Base-by-base conservation (phyloP, 2,113 vertebrate genomes). In the Sporophila hypoxantha region DNA sequence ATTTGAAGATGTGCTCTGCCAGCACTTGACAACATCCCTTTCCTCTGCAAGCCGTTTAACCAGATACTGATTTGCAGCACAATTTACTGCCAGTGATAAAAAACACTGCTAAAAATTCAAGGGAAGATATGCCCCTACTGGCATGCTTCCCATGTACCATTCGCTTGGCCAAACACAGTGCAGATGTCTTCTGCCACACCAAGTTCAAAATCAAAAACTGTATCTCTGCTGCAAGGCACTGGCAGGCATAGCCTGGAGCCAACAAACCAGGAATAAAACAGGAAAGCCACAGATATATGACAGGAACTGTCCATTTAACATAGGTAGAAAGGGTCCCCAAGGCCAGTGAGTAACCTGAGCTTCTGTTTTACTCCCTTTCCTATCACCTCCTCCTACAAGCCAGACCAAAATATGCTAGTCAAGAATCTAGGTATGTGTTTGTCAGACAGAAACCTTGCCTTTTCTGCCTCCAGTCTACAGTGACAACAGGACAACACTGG, bases 401-500 rank as follows among this genome's bases (percentile, higher is more conserved):
- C 27, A 32, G 47, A 70, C 21, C 26, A 42, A 75, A 68, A 47
- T 6, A 60, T 2, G 41, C 64, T 5, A 1, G 27, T 60, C 9
- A 2, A 74, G 65, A 67, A 49, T 34, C 39, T 27, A 85, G 22
- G 21, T 22, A 37, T 0, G 1, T 1, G 1, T 67, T 55, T 62
- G 64, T 60, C 8, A 2, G 36, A 79, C n/a, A 8, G 1, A 5
- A 85, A 68, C 41, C 18, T 65, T 6, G 1, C 55, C 21, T 47
- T 32, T 73, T 61, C 49, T 13, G 12, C 44, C 25, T 76, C 64
- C 1, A 4, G 68, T 26, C 53, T 62, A 64, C 39, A 9, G 20
- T 3, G 2, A 50, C 8, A 4, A 84, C n/a, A n/a, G 16, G 15
- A 69, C 21, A 18, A 26, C 0, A 1, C 10, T 32, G 5, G 1